These are phyloP conservation scores for Drosophila kepulauana DNA, from an alignment of 1,140 invertebrate species.

Conservation along the genomic window DNA sequence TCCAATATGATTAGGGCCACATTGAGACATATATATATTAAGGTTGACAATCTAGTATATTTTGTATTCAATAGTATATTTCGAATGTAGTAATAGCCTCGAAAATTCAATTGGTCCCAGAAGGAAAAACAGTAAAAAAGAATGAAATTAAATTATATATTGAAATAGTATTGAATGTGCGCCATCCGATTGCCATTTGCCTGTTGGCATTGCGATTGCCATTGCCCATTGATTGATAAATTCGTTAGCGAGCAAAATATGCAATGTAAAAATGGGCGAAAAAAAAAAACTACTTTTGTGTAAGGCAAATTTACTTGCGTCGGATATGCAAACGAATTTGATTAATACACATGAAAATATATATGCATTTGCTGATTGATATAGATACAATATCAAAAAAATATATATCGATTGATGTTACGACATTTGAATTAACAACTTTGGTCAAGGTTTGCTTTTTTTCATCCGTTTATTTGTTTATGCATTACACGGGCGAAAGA, in stretches of 20 bases:
- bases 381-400: neutral
- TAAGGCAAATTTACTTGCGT: constrained; percentile 38
- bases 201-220: constrained; percentile 28
- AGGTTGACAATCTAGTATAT: too few relatives aligned
- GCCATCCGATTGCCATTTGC: constrained; percentile 31
- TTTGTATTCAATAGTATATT: too few relatives aligned
- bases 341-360: constrained; percentile 3
- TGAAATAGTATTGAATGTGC: constrained; percentile 15
- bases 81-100: neutral
- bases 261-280: constrained; percentile 50
- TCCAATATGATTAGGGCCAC: neutral
- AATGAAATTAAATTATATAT: constrained; percentile 23
- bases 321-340: constrained; percentile 34
- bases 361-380: neutral
- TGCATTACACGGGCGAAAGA: constrained; percentile 65
- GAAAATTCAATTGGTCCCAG: neutral
- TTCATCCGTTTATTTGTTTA: constrained; percentile 57
- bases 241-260: constrained; percentile 62
- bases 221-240: constrained; percentile 64
- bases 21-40: neutral
- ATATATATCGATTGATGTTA: constrained; percentile 47
- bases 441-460: constrained; percentile 27
- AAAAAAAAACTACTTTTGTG: constrained; percentile 47
- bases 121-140: too few relatives aligned
- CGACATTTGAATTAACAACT: constrained; percentile 46